These are phyloP conservation scores for Bujurquina vittata DNA, from an alignment of 2,113 vertebrate species.

Conservation along the genomic window DNA sequence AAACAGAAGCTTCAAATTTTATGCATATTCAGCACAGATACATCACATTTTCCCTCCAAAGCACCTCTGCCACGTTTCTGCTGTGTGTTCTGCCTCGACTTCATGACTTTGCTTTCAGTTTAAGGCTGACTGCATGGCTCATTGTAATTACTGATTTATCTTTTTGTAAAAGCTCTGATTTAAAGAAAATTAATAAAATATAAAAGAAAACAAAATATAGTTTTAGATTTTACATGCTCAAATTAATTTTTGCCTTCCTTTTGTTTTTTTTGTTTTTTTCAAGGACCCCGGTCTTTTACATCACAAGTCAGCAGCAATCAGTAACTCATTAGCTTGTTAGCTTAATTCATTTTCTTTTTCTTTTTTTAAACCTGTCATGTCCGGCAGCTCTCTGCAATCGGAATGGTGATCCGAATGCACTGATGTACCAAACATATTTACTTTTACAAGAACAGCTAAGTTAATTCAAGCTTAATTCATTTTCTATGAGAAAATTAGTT, in stretches of 20 bases:
- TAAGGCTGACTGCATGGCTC: neutral
- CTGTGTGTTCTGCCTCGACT: neutral
- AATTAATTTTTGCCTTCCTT: fast-evolving
- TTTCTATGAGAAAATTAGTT: neutral
- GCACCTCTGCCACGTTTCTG: slow-evolving; percentile 26
- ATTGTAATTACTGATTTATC: neutral
- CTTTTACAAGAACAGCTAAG: too few species aligned
- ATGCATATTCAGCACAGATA: slow-evolving; percentile 32
- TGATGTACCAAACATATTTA: too few species aligned
- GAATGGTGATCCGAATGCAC: too few species aligned
- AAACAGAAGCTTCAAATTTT: neutral
- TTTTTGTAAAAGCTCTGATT: neutral
- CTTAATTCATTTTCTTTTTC: too few species aligned
- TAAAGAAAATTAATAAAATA: neutral
- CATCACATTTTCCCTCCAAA: slow-evolving; percentile 14
- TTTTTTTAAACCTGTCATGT: too few species aligned
- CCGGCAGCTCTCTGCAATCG: too few species aligned
- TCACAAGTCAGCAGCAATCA: neutral
- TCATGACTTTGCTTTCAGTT: neutral
- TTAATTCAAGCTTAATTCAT: too few species aligned
- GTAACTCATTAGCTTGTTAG: neutral
- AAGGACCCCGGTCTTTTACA: neutral
- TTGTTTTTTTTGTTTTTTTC: neutral
- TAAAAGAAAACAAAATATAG: neutral
- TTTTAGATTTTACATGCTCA: neutral